Evolutionary conservation across 2,888 invertebrate genomes (phyloP).

Genomic region (Pyrrhia umbra): DNA sequence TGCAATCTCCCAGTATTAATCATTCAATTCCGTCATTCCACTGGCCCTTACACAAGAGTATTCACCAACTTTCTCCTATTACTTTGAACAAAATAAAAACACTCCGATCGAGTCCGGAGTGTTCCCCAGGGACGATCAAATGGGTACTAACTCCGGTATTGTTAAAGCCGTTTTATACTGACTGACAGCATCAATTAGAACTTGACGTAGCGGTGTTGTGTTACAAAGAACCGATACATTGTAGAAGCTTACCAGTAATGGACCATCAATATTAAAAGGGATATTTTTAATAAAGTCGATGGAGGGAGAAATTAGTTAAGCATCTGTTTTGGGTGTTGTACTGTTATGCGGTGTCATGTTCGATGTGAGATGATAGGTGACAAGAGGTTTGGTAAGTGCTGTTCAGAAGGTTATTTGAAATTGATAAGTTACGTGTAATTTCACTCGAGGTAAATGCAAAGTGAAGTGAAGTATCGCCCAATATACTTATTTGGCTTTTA

Average conservation of each 20-base stretch:
- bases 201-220: conserved; percentile 84
- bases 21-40: conserved; percentile 19
- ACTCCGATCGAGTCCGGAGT: conserved; percentile 66
- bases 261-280: conserved; percentile 84
- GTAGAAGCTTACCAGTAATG: conserved; percentile 81
- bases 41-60: conserved; percentile 30
- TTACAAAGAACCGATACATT: conserved; percentile 85
- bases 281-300: conserved; percentile 70
- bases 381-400: conserved; percentile 24
- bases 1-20: conserved; percentile 14
- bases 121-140: conserved; percentile 79
- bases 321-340: conserved; percentile 53
- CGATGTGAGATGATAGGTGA: conserved; percentile 31
- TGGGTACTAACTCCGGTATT: conserved; percentile 69
- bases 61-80: conserved; percentile 47
- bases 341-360: conserved; percentile 47
- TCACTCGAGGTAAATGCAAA: neutral
- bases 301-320: conserved; percentile 54
- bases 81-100: conserved; percentile 67
- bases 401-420: conserved; percentile 24
- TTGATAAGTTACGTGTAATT: neutral
- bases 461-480: neutral
- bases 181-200: conserved; percentile 90
- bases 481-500: too few species aligned
- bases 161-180: conserved; percentile 80